Evolutionary conservation across 2,797 vertebrate genomes (phyloP).

Genomic region (Anolis apletophallus): DNA sequence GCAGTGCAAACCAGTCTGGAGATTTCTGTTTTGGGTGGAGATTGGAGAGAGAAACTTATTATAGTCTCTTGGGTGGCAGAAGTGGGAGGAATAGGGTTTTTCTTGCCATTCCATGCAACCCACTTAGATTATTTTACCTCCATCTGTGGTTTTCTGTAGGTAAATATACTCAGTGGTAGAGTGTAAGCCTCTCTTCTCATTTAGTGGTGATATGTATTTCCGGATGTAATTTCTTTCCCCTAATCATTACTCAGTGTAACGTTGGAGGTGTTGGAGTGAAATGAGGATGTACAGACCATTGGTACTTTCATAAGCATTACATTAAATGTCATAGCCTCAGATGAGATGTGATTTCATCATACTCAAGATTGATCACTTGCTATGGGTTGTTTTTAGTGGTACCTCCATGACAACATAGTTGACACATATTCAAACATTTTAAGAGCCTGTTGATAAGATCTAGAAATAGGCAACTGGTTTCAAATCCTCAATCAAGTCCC

Average conservation of each 20-base stretch:
- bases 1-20: slow-evolving; percentile 11
- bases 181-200: slow-evolving; percentile 31
- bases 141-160: slow-evolving; percentile 68
- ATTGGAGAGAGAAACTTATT: slow-evolving; percentile 8
- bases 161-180: slow-evolving; percentile 51
- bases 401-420: neutral
- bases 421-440: neutral
- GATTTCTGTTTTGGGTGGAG: neutral
- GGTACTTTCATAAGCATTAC: neutral
- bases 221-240: neutral
- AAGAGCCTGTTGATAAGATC: neutral
- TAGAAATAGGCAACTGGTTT: neutral
- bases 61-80: slow-evolving; percentile 45
- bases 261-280: slow-evolving; percentile 20
- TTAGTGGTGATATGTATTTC: slow-evolving; percentile 7
- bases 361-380: neutral
- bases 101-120: slow-evolving; percentile 63
- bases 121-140: slow-evolving; percentile 65
- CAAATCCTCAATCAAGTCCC: too few species aligned
- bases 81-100: slow-evolving; percentile 45
- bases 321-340: slow-evolving; percentile 65
- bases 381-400: neutral
- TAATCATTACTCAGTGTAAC: slow-evolving; percentile 23
- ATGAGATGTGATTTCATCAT: neutral
- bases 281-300: neutral